Base-by-base conservation (phyloP, 2,888 invertebrate genomes). In the Gandaritis pyraliata region DNA sequence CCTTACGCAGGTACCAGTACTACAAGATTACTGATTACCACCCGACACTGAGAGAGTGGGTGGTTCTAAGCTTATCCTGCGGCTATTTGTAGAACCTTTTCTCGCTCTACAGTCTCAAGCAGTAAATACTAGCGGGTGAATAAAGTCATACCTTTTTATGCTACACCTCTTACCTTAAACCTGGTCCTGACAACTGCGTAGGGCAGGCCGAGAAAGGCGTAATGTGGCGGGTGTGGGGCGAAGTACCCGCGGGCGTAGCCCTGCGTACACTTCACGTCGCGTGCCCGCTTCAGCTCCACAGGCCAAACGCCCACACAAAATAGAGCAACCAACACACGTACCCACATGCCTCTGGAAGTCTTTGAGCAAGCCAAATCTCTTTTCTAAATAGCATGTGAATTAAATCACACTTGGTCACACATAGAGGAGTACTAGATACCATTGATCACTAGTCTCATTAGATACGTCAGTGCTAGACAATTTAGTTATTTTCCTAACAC, bases 181-280 rank as follows among this genome's bases (percentile, higher is more conserved):
- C 59, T 49, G 8, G 65, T 75, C 2, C 80, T 78, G 71, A 83
- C 85, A 41, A 77, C 81, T 54, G 86, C 90, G 82, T 91, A 91
- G 48, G 90, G 89, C 47, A 92, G 69, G 48, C 91, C 91, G 72
- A 87, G 84, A 83, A 77, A 92, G 57, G 82, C 82, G 75, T 80
- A 88, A 79, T 89, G 84, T 45, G 86, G 82, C 50, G 82, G 82
- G 56, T 59, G 66, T 51, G 80, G 72, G 63, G 70, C 68, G 66
- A 81, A 74, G 78, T 90, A 90, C 50, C 91, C 91, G 38, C 91
- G 81, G 58, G 80, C 88, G 54, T 68, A 64, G 55, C 91, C 91
- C 72, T 87, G 87, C 48, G 78, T 75, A 51, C 84, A 87, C 46
- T 30, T 59, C 65, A 87, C 88, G 72, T 87, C 87, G 49, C 84